Percentiles rank a stretch among this genome's conserved stretches.
Conservation (phyloP, 2,113 vertebrate genomes). For the Melanotaenia duboulayi region DNA sequence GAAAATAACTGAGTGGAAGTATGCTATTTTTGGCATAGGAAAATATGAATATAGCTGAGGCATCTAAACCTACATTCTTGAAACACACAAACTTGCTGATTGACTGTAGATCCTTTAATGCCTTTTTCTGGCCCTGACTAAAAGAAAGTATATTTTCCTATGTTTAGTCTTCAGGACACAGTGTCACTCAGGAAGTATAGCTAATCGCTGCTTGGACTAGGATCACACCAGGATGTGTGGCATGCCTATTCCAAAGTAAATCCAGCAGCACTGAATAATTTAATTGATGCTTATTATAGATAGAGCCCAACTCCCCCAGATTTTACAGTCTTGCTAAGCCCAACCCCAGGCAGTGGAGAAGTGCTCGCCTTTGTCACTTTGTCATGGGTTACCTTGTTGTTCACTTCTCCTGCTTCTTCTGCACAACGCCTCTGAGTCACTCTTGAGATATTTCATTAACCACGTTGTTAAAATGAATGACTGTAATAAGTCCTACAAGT, state of each 20-base stretch:
- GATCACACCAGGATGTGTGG: constrained; percentile 53
- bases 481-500: constrained; percentile 57
- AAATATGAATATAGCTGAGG: constrained; percentile 23
- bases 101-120: constrained; percentile 12
- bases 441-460: constrained; percentile 50
- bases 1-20: not conserved
- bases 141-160: constrained; percentile 24
- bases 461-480: constrained; percentile 50
- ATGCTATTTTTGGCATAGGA: constrained; percentile 8
- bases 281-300: constrained; percentile 81
- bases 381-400: constrained; percentile 55
- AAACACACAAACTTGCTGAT: constrained; percentile 7
- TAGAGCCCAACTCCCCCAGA: constrained; percentile 61
- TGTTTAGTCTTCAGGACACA: constrained; percentile 33
- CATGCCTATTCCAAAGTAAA: constrained; percentile 71
- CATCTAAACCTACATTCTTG: constrained; percentile 12
- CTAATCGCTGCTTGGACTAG: constrained; percentile 52
- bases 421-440: constrained; percentile 47
- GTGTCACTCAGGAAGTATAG: constrained; percentile 38
- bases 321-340: constrained; percentile 68
- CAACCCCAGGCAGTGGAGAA: constrained; percentile 58
- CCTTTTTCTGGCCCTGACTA: constrained; percentile 32
- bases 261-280: constrained; percentile 75
- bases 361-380: constrained; percentile 63
- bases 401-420: constrained; percentile 37